A percentile compares a stretch with the other conserved stretches of the same genome.
Conservation (phyloP, 2,888 invertebrate genomes). For the Drosophila neonasuta region DNA sequence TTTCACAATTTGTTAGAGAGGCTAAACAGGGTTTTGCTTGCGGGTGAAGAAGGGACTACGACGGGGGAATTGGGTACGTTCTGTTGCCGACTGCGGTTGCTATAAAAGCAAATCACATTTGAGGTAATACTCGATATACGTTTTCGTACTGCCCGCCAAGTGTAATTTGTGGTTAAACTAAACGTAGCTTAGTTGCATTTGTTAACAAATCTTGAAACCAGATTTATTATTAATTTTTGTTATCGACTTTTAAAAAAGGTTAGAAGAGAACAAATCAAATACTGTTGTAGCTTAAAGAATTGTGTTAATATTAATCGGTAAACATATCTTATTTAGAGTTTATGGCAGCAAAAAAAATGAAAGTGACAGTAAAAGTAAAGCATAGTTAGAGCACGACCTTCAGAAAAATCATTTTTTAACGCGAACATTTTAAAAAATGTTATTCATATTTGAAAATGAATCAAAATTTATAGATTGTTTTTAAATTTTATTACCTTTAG, state of each 20-base stretch:
- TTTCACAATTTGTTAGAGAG: slow-evolving; percentile 46
- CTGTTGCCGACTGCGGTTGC: slow-evolving; percentile 61
- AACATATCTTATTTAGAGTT: too few relatives aligned
- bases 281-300: too few relatives aligned
- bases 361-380: too few relatives aligned
- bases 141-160: slow-evolving; percentile 48
- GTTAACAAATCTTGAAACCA: not conserved
- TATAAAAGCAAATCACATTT: slow-evolving; percentile 40
- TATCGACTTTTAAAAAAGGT: not conserved
- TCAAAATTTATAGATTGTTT: too few relatives aligned
- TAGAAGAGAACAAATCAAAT: not conserved
- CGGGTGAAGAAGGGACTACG: not conserved
- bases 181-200: slow-evolving; percentile 24
- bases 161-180: slow-evolving; percentile 48
- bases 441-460: too few relatives aligned
- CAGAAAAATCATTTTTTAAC: too few relatives aligned
- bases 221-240: not conserved
- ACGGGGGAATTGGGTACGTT: slow-evolving; percentile 34
- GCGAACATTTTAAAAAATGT: too few relatives aligned
- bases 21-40: not conserved
- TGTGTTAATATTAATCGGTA: too few relatives aligned
- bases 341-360: too few relatives aligned
- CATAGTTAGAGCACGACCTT: too few relatives aligned
- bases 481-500: too few relatives aligned
- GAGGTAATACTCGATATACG: slow-evolving; percentile 43